phyloP scores from a whole-genome alignment of 2,888 invertebrate species.

The Empis livida region DNA sequence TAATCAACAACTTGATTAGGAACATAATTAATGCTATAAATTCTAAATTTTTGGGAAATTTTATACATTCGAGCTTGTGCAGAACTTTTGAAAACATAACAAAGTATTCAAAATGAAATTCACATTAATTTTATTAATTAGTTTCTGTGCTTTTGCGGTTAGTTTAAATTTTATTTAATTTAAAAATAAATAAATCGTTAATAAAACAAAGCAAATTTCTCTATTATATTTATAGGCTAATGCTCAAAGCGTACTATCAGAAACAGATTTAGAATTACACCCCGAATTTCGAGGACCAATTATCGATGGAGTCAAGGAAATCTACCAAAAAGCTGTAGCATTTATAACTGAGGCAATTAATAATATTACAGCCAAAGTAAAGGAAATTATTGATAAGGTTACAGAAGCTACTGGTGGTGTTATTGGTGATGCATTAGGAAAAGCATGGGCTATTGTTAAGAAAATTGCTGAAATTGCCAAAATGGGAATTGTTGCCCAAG shows the following conservation, averaged over 20 bases:
- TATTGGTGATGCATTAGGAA: background rate
- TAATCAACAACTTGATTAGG: no score
- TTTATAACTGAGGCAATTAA: background rate
- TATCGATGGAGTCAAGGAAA: background rate
- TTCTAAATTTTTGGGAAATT: no score
- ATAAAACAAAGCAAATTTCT: background rate
- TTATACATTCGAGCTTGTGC: no score
- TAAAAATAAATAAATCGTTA: background rate
- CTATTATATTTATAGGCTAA: background rate
- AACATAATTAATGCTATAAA: no score
- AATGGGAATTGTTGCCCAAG: background rate
- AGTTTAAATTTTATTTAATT: background rate
- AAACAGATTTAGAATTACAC: background rate
- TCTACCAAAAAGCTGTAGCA: background rate
- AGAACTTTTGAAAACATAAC: no score
- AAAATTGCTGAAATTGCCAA: background rate
- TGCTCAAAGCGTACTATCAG: background rate
- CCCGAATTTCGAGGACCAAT: background rate
- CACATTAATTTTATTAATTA: background rate
- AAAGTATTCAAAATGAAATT: constrained; percentile 1
- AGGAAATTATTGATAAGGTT: background rate
- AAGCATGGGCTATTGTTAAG: background rate
- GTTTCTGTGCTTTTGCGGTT: constrained; percentile 2
- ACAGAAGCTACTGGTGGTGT: background rate
- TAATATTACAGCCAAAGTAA: background rate